These are phyloP conservation scores for Phragmatobia fuliginosa DNA, from an alignment of 2,888 invertebrate species.

Conservation along the genomic window DNA sequence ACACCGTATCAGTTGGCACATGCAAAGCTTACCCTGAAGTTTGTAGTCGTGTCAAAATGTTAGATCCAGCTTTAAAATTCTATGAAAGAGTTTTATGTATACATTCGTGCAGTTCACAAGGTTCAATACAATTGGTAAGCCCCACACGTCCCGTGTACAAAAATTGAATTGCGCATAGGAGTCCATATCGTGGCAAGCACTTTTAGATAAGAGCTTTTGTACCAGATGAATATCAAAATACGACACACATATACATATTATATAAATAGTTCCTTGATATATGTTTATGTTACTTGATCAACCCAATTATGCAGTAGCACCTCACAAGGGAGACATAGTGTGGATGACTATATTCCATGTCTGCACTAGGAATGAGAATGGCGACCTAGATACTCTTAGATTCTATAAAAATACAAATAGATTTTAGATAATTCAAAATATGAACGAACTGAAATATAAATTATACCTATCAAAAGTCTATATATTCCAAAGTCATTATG, in stretches of 20 bases:
- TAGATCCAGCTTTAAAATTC: constrained; percentile 7
- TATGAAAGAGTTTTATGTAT: not conserved
- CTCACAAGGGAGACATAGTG: no score
- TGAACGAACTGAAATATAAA: no score
- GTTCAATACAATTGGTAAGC: not conserved
- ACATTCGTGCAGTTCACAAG: not conserved
- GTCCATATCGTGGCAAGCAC: not conserved
- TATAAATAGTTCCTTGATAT: no score
- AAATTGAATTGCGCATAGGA: not conserved
- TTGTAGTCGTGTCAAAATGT: constrained; percentile 39
- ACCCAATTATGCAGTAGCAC: no score
- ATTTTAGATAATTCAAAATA: no score
- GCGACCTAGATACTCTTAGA: no score
- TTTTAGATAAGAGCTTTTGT: not conserved
- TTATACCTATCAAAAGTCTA: no score
- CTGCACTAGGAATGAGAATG: no score
- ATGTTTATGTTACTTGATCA: no score
- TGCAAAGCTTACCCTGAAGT: constrained; percentile 24
- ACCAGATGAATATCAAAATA: not conserved
- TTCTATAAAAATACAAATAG: no score
- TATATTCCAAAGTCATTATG: no score
- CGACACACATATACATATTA: not conserved
- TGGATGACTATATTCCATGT: no score
- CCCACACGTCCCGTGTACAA: not conserved
- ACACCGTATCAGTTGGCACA: constrained; percentile 33